Evolutionary conservation across 2,113 vertebrate genomes (phyloP).

Genomic region (Puntigrus tetrazona): DNA sequence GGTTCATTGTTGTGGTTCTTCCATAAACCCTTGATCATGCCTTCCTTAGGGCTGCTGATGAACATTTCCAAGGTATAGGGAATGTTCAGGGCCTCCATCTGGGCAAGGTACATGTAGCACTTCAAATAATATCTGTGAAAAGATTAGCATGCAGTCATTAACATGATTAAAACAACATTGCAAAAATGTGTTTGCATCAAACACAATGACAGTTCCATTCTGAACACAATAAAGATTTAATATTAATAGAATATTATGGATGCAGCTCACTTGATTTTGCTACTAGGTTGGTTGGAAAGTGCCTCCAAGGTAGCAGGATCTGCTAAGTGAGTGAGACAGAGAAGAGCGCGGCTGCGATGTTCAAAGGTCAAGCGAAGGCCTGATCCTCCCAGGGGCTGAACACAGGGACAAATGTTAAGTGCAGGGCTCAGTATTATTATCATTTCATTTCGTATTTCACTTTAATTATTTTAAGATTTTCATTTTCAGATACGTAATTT

Average conservation of each 20-base stretch:
- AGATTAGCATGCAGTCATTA: neutral
- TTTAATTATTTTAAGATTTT: too few species aligned
- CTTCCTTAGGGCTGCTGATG: constrained; percentile 90
- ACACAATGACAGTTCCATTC: neutral
- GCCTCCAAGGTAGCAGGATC: constrained; percentile 81
- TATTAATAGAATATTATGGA: neutral
- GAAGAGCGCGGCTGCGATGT: constrained; percentile 85
- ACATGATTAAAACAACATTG: neutral
- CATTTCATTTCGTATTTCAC: too few species aligned
- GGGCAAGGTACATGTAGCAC: constrained; percentile 86
- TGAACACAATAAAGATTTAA: neutral
- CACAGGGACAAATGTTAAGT: neutral
- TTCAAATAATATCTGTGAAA: constrained; percentile 83
- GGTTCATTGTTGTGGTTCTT: constrained; percentile 95
- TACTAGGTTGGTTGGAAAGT: constrained; percentile 81
- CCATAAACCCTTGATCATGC: constrained; percentile 95
- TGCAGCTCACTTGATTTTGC: constrained; percentile 82
- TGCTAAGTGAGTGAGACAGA: constrained; percentile 85
- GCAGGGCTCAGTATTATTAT: too few species aligned
- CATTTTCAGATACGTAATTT: too few species aligned
- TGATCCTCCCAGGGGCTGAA: constrained; percentile 78
- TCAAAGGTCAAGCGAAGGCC: constrained; percentile 83
- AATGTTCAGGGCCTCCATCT: constrained; percentile 90
- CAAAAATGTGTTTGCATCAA: neutral
- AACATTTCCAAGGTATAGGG: constrained; percentile 91